phyloP scores from a whole-genome alignment of 2,797 vertebrate genomes.

The Xenentodon cancila region DNA sequence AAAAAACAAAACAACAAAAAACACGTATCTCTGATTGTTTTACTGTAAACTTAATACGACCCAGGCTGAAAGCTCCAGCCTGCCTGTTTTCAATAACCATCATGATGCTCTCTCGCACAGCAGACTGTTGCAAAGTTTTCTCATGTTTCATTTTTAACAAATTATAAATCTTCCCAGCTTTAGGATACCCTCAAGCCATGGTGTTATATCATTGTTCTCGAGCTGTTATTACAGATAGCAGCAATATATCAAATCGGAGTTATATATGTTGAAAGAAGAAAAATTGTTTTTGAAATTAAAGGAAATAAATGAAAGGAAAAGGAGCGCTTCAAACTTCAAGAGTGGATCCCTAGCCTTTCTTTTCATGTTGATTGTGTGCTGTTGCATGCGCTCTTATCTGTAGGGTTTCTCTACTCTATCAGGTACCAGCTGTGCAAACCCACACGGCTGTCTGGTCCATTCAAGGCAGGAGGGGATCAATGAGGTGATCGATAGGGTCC shows the following conservation, averaged over 20 bases:
- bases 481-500: constrained; percentile 79
- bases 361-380: constrained; percentile 22
- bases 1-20: too few species aligned
- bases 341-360: constrained; percentile 31
- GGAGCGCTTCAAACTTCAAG: constrained; percentile 22
- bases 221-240: constrained; percentile 25
- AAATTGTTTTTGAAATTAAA: constrained; percentile 11
- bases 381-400: constrained; percentile 47
- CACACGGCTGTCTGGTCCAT: constrained; percentile 62
- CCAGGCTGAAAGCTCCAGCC: constrained; percentile 38
- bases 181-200: constrained; percentile 17
- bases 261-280: constrained; percentile 10
- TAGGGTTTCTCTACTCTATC: constrained; percentile 55
- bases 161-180: constrained; percentile 58
- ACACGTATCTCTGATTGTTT: constrained; percentile 17
- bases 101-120: constrained; percentile 1
- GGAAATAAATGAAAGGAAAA: not conserved
- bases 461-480: constrained; percentile 75
- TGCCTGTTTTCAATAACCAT: constrained; percentile 61
- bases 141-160: constrained; percentile 8
- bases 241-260: constrained; percentile 17
- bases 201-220: constrained; percentile 26
- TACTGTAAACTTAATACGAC: constrained; percentile 48
- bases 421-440: constrained; percentile 62
- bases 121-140: constrained; percentile 22